Evolutionary conservation across 2,113 vertebrate species (phyloP).

Genomic region (Gadus macrocephalus): DNA sequence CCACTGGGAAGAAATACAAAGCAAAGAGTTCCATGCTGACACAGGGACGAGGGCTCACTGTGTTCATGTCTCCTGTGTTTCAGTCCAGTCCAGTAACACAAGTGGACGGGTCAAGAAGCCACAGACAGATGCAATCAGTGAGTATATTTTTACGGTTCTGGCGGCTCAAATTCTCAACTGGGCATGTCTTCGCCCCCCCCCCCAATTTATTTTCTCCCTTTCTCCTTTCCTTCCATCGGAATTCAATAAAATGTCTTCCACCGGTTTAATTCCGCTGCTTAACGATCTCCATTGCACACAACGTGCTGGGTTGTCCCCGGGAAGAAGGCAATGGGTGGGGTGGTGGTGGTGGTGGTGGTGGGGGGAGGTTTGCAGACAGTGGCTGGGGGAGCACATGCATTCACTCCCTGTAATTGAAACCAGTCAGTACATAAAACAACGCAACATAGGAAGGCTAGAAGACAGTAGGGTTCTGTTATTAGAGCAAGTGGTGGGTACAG

Average conservation of each 20-base stretch:
- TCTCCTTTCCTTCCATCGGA: slow-evolving; percentile 16
- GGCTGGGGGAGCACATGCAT: slow-evolving; percentile 38
- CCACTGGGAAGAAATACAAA: too few species aligned
- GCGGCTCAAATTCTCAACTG: slow-evolving; percentile 38
- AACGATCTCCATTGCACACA: slow-evolving; percentile 11
- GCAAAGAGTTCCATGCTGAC: slow-evolving; percentile 30
- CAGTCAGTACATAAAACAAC: slow-evolving; percentile 36
- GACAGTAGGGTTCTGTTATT: slow-evolving; percentile 32
- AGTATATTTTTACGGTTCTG: slow-evolving; percentile 62
- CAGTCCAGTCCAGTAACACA: slow-evolving; percentile 75
- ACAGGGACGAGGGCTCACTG: slow-evolving; percentile 21
- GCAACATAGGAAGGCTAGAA: slow-evolving; percentile 23
- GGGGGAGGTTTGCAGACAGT: slow-evolving; percentile 25
- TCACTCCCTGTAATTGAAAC: slow-evolving; percentile 55
- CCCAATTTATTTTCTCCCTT: too few species aligned
- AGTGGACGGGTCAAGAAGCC: slow-evolving; percentile 63
- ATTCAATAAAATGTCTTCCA: slow-evolving; percentile 31
- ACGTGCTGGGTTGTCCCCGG: slow-evolving; percentile 26
- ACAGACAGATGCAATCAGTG: slow-evolving; percentile 64
- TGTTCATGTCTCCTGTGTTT: slow-evolving; percentile 53
- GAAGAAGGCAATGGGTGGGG: background rate
- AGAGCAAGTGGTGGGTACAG: slow-evolving; percentile 11
- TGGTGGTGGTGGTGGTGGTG: slow-evolving; percentile 9
- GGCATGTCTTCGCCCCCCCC: background rate
- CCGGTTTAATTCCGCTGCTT: slow-evolving; percentile 42